These are phyloP conservation scores for Megaceryle torquata DNA, from an alignment of 2,113 vertebrate genomes.

Conservation along the genomic window DNA sequence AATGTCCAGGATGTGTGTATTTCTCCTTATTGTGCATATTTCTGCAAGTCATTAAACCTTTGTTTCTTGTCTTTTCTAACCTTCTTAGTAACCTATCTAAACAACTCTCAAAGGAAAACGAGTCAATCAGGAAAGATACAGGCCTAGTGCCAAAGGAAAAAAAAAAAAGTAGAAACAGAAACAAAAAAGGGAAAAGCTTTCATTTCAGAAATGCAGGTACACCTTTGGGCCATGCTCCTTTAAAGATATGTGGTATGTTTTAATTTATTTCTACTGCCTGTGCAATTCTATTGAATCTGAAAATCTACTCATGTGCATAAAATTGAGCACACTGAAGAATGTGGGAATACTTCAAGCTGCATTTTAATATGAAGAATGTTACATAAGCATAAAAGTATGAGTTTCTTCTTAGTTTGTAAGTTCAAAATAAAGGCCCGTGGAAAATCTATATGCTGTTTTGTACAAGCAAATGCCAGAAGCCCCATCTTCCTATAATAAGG, in stretches of 20 bases:
- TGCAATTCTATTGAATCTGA: background rate
- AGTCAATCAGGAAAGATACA: constrained; percentile 10
- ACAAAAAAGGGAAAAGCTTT: background rate
- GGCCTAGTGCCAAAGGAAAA: background rate
- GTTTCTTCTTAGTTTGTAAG: background rate
- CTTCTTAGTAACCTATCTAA: constrained; percentile 20
- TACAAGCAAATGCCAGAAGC: background rate
- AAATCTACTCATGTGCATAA: background rate
- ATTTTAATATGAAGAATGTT: background rate
- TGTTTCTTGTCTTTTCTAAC: constrained; percentile 44
- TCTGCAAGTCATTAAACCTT: constrained; percentile 21
- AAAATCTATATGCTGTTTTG: background rate
- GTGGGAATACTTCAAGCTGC: background rate
- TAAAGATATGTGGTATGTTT: background rate
- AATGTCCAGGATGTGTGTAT: background rate
- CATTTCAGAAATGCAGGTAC: background rate
- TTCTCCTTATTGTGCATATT: background rate
- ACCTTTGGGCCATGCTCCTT: background rate
- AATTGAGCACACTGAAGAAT: background rate
- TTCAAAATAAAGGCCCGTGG: background rate
- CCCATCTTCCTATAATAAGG: background rate
- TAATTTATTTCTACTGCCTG: background rate
- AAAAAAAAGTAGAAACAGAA: background rate
- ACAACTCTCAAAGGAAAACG: constrained; percentile 21
- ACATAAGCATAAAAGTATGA: background rate